Conservation (phyloP, 2,888 invertebrate species). For the Therioaphis trifolii region DNA sequence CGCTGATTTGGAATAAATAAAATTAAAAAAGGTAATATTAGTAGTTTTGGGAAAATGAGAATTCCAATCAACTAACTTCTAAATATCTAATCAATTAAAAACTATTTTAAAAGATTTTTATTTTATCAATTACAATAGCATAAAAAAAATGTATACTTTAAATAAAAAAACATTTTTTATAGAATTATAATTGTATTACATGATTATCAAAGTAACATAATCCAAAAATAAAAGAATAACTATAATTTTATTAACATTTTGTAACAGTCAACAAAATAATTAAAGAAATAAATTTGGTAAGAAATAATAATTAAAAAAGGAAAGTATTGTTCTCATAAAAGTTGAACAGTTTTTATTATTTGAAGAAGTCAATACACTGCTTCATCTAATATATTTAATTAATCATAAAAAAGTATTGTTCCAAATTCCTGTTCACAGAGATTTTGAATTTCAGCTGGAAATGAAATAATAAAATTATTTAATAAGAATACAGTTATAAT, state of each 20-base stretch:
- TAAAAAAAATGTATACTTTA: not conserved
- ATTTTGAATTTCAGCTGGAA: slow-evolving; percentile 52
- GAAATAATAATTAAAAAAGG: not conserved
- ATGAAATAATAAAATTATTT: slow-evolving; percentile 6
- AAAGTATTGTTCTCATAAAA: slow-evolving; percentile 24
- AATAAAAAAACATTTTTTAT: not conserved
- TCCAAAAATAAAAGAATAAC: slow-evolving; percentile 2
- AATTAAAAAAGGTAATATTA: no score
- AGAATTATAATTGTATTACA: not conserved
- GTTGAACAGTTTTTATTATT: slow-evolving; percentile 9
- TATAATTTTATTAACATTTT: slow-evolving; percentile 1
- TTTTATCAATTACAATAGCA: not conserved
- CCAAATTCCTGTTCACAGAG: slow-evolving; percentile 60
- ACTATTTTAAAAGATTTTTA: not conserved
- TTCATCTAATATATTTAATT: not conserved
- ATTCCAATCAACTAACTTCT: no score
- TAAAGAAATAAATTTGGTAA: not conserved
- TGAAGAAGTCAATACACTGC: not conserved
- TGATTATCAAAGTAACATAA: not conserved
- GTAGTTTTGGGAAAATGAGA: no score
- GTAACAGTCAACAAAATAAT: not conserved
- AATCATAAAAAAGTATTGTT: slow-evolving; percentile 59
- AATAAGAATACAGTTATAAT: not conserved
- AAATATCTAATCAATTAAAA: no score
- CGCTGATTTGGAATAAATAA: no score